phyloP scores from a whole-genome alignment of 2,797 vertebrate species.

The Ciconia nigra region DNA sequence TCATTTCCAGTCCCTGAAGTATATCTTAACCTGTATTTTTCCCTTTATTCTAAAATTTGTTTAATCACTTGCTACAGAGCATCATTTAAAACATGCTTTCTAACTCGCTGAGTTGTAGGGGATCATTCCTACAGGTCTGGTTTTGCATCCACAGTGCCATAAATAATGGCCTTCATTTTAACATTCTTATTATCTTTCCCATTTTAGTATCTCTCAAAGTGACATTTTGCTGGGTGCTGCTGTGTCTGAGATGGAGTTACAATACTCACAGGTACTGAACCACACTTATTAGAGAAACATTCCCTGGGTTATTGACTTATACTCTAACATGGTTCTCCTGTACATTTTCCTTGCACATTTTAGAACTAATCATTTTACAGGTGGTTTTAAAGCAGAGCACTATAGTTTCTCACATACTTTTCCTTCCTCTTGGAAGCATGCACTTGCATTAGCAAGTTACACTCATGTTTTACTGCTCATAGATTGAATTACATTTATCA shows the following conservation, averaged over 20 bases:
- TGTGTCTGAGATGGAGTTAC: not conserved
- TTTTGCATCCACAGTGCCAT: not conserved
- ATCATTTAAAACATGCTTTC: not conserved
- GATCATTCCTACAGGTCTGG: not conserved
- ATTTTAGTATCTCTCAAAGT: not conserved
- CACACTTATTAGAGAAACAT: not conserved
- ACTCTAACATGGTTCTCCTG: not conserved
- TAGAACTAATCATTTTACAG: constrained; percentile 7
- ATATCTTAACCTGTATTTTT: not conserved
- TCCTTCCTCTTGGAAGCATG: not conserved
- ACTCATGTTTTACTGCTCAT: constrained; percentile 41
- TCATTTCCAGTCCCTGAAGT: not conserved
- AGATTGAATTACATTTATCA: constrained; percentile 66
- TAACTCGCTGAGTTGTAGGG: not conserved
- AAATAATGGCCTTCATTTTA: not conserved
- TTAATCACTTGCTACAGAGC: not conserved
- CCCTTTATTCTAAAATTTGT: not conserved
- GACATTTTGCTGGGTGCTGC: not conserved
- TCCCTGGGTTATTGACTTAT: not conserved
- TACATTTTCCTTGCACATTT: not conserved
- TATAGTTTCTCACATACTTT: not conserved
- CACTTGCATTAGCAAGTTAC: constrained; percentile 4
- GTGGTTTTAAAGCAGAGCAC: not conserved
- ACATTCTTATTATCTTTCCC: not conserved
- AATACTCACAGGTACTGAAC: not conserved